Evolutionary conservation across 2,888 invertebrate species (phyloP).

Genomic region (Hirtodrosophila histrioides): DNA sequence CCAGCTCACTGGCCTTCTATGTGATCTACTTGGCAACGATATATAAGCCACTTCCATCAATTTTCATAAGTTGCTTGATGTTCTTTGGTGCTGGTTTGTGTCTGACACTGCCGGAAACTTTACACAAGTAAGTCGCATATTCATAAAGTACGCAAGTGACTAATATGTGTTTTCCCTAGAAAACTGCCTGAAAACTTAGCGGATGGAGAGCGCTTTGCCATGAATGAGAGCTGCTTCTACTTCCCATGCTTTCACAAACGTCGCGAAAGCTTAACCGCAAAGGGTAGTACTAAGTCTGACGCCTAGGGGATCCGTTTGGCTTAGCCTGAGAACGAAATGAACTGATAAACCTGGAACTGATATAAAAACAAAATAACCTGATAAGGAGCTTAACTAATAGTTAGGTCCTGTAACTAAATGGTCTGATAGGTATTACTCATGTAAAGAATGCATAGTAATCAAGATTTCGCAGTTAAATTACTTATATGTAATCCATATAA

Average conservation of each 20-base stretch:
- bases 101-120: slow-evolving; percentile 87
- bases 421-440: slow-evolving; percentile 74
- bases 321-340: slow-evolving; percentile 9
- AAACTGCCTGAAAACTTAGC: slow-evolving; percentile 86
- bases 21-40: slow-evolving; percentile 85
- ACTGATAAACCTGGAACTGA: slow-evolving; percentile 46
- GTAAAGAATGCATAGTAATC: slow-evolving; percentile 66
- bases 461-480: slow-evolving; percentile 41
- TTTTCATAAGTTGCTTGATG: slow-evolving; percentile 85
- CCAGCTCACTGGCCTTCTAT: slow-evolving; percentile 86
- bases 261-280: slow-evolving; percentile 34
- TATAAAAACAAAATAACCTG: slow-evolving; percentile 57
- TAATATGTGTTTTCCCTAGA: slow-evolving; percentile 51
- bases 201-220: slow-evolving; percentile 86
- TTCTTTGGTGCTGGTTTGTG: slow-evolving; percentile 86
- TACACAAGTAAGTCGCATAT: slow-evolving; percentile 81
- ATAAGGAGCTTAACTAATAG: slow-evolving; percentile 52
- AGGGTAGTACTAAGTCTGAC: slow-evolving; percentile 58
- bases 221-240: slow-evolving; percentile 85
- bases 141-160: background rate
- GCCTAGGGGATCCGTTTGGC: slow-evolving; percentile 28
- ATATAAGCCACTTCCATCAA: slow-evolving; percentile 85
- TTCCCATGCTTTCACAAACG: slow-evolving; percentile 83
- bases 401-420: slow-evolving; percentile 67
- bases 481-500: slow-evolving; percentile 11